Base-by-base conservation (phyloP, 2,888 invertebrate genomes). In the Cephalotes varians region DNA sequence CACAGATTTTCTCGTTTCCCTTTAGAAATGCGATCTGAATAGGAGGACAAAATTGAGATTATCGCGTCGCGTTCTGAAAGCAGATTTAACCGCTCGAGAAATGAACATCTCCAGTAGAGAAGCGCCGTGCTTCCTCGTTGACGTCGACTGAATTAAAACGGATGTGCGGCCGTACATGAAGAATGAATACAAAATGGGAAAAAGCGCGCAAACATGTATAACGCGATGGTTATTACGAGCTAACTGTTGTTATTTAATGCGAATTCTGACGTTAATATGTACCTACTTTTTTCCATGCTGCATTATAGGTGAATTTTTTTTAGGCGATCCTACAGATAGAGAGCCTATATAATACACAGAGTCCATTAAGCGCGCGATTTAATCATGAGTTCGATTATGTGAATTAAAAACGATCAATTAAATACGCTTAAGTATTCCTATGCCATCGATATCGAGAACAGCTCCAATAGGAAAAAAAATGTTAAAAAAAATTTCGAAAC, bases 41-140 rank as follows among this genome's bases (percentile, higher is more conserved):
- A 72, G 82, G 60, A 60, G 58, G 28, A 69, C 65, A 81, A 73
- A 86, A 86, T 86, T 81, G 86, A 86, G 84, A 84, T 71, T 86
- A 84, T 86, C 67, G 64, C 81, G 56, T 69, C 64, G 51, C 77
- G 77, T 71, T 47, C 71, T 71, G 44, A 79, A 79, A 79, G 71
- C 71, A 79, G 56, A 79, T 79, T 79, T 71, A 79, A 79, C 77
- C 77, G 77, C 77, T 71, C 77, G 77, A 79, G 71, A 79, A 79
- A 71, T 79, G 77, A 79, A 79, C 77, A 71, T 79, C 77, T 79
- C 71, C 44, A 44, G 31, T 31, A 34, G 69, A 77, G 56, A 69
- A 31, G 34, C 60, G 25, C 18, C 40, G 44, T 37, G 44, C 69
- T 77, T 34, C 31, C 44, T 21, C 54, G 71, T 69, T 54, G 76